Base-by-base conservation (phyloP, 2,888 invertebrate species). In the Aphidoletes aphidimyza region DNA sequence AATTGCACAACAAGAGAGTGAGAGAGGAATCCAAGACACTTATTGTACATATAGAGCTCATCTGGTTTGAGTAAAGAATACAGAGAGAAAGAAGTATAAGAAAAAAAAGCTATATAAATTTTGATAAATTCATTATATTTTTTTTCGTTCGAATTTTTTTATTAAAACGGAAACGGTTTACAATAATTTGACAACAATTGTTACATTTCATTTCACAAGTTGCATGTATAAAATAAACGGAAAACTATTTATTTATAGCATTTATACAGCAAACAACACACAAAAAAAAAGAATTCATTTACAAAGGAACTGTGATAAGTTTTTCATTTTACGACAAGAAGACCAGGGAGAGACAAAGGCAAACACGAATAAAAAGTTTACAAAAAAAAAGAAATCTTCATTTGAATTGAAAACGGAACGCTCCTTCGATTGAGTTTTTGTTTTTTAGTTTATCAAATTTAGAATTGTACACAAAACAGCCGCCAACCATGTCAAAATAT, bases 221-320 rank as follows among this genome's bases (percentile, higher is more conserved):
- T 81, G 36, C 37, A 81, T 37, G 81, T 81, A 37, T 81, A 81
- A 81, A 81, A n/a, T 81, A 37, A n/a, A n/a, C 6, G 81, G 1
- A 81, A n/a, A 81, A n/a, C 37, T 81, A 81, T 37, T 81, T 81
- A 81, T 81, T 81, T 69, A 34, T 69, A 69, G 14, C 11, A 69
- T 14, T 30, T 69, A n/a, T 69, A 69, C 6, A 69, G 69, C 69
- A 69, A 69, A 14, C 8, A 81, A 81, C 0, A 0, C n/a, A 37
- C 26, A 26, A 59, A 59, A 59, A 59, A 69, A 69, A 36, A 78
- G n/a, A 78, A 17, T 78, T 36, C 34, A 26, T 78, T 78, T 78
- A 17, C 14, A 78, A 78, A 81, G 37, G 37, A 81, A 81, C 81
- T 81, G 81, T 81, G 81, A 81, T 81, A 81, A 81, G 81, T 81